These are phyloP conservation scores for Dicranocentrus wangi DNA, from an alignment of 2,888 invertebrate species.

Conservation along the genomic window DNA sequence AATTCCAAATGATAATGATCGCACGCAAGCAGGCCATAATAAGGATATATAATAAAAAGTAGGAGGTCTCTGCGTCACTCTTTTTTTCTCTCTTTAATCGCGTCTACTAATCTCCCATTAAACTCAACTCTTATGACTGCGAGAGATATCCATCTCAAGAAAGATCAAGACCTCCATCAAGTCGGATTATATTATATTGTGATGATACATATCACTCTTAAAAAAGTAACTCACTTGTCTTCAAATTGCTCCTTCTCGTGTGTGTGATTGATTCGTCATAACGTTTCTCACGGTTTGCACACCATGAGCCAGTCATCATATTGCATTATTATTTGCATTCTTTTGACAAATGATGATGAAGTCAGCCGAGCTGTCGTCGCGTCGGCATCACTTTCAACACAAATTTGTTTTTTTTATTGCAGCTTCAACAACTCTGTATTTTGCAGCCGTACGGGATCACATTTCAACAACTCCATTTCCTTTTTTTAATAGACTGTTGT, in stretches of 20 bases:
- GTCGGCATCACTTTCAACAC: conserved; percentile 63
- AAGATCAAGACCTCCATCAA: too few species aligned
- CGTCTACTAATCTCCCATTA: too few species aligned
- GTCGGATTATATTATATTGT: too few species aligned
- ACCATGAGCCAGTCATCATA: conserved; percentile 17
- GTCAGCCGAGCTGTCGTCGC: conserved; percentile 43
- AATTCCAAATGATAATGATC: too few species aligned
- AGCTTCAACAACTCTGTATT: background rate
- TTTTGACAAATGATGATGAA: conserved; percentile 34
- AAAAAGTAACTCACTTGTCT: conserved; percentile 24
- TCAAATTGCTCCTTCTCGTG: conserved; percentile 12
- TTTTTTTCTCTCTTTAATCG: too few species aligned
- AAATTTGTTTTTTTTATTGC: conserved; percentile 61
- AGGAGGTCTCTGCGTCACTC: too few species aligned
- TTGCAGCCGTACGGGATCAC: conserved; percentile 20
- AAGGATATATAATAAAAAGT: too few species aligned
- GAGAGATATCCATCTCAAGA: too few species aligned
- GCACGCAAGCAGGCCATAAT: too few species aligned
- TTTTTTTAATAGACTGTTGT: background rate
- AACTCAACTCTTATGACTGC: too few species aligned
- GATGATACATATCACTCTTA: too few species aligned
- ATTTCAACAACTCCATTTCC: conserved; percentile 35
- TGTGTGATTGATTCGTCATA: conserved; percentile 61
- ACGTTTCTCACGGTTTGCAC: conserved; percentile 61
- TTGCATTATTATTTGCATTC: conserved; percentile 23